These are phyloP conservation scores for Platygyra sinensis DNA, from an alignment of 64 coral and sea anemone species.

Conservation along the genomic window DNA sequence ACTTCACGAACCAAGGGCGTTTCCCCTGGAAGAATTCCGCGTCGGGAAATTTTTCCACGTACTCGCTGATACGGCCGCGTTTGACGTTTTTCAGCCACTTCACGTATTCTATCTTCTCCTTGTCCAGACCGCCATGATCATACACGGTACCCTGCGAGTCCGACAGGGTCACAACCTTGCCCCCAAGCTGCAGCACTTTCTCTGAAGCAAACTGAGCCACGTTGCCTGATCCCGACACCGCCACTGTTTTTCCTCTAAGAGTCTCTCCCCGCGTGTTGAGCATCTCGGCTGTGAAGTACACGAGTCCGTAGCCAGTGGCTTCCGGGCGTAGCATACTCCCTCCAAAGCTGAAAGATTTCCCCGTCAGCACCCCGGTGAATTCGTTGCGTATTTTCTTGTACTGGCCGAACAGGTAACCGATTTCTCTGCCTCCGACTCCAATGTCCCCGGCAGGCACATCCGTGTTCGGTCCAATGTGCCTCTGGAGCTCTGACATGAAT, in stretches of 20 bases:
- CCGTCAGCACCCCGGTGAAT: constrained; percentile 90
- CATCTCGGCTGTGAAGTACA: constrained; percentile 96
- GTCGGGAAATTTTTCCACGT: constrained; percentile 63
- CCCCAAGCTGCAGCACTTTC: constrained; percentile 80
- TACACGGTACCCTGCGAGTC: constrained; percentile 82
- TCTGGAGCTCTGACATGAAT: constrained; percentile 91
- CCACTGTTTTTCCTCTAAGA: constrained; percentile 79
- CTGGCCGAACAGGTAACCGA: constrained; percentile 95
- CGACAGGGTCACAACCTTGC: constrained; percentile 83
- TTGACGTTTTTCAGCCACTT: constrained; percentile 82
- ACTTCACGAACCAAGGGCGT: constrained; percentile 84
- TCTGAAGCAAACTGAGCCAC: constrained; percentile 90
- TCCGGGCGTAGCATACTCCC: constrained; percentile 89
- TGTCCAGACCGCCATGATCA: constrained; percentile 75
- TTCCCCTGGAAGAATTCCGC: constrained; percentile 75
- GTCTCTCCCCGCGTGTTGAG: constrained; percentile 72
- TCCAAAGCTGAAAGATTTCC: constrained; percentile 70
- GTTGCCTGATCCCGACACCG: constrained; percentile 85
- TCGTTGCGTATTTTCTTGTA: constrained; percentile 94
- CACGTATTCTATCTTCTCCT: constrained; percentile 85
- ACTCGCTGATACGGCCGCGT: constrained; percentile 84
- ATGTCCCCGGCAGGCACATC: constrained; percentile 93
- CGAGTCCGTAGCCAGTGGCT: constrained; percentile 87
- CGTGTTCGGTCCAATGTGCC: constrained; percentile 91
- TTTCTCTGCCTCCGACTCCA: constrained; percentile 89